Evolutionary conservation across 2,797 vertebrate species (phyloP).

Genomic region (Octomys mimax): DNA sequence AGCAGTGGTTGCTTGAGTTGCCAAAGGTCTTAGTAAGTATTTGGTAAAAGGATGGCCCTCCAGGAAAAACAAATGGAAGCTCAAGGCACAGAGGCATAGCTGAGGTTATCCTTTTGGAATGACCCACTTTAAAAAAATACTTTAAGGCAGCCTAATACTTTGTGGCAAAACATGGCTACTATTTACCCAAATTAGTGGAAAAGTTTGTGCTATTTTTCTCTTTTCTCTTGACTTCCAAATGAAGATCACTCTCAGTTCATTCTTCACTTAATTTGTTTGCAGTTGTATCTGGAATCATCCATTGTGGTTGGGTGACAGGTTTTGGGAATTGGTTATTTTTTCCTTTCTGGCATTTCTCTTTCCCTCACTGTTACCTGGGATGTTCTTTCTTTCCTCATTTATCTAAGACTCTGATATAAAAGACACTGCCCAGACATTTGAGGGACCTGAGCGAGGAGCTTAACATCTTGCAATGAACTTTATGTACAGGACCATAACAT

Average conservation of each 20-base stretch:
- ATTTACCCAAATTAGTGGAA: background rate
- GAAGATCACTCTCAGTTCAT: background rate
- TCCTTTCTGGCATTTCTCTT: background rate
- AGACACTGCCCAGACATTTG: background rate
- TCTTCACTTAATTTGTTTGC: slow-evolving; percentile 6
- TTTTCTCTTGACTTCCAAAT: background rate
- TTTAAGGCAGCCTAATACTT: background rate
- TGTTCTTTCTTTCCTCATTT: background rate
- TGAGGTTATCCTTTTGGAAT: background rate
- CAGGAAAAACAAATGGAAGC: background rate
- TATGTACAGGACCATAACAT: too few species aligned
- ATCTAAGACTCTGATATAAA: background rate
- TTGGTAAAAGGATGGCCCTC: background rate
- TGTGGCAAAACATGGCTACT: background rate
- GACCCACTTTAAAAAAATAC: background rate
- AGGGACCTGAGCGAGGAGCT: background rate
- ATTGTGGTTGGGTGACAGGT: background rate
- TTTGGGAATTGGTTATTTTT: background rate
- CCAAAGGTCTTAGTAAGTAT: background rate
- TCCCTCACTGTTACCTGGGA: fast-evolving
- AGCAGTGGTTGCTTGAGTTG: background rate
- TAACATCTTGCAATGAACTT: background rate
- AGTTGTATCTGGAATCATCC: background rate
- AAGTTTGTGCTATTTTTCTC: background rate
- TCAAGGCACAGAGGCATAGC: background rate